Conservation (phyloP, 2,113 vertebrate species). For the Paramisgurnus dabryanus region DNA sequence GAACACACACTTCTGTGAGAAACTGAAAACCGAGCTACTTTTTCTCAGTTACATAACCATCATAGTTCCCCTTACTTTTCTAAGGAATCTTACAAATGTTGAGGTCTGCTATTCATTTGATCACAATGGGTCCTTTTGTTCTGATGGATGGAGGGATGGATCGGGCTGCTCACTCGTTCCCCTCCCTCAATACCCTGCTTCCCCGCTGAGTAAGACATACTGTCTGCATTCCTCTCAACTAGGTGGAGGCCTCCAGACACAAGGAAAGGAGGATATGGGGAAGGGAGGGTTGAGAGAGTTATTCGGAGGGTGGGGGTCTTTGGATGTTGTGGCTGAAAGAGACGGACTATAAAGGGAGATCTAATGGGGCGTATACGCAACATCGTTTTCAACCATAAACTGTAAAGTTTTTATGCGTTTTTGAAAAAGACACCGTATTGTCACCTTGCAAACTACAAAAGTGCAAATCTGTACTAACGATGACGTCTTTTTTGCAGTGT, state of each 20-base stretch:
- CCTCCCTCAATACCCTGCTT: background rate
- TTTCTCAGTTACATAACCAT: conserved; percentile 38
- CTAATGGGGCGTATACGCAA: background rate
- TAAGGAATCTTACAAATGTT: conserved; percentile 48
- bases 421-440: no score
- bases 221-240: conserved; percentile 12
- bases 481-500: no score
- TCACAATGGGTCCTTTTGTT: conserved; percentile 53
- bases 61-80: conserved; percentile 10
- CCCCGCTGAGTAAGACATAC: background rate
- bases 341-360: background rate
- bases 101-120: conserved; percentile 50
- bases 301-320: background rate
- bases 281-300: background rate
- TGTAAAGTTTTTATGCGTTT: no score
- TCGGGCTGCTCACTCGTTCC: conserved; percentile 8
- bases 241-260: background rate
- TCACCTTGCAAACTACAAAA: no score
- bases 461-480: no score
- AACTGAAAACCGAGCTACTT: conserved; percentile 7
- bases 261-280: background rate
- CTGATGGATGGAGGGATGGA: conserved; percentile 25
- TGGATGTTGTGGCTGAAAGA: background rate
- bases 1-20: background rate
- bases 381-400: no score